Evolutionary conservation across 2,888 invertebrate genomes (phyloP), one percentile per base, ranked within the genome.

Genomic region (Brachyopa scutellaris): DNA sequence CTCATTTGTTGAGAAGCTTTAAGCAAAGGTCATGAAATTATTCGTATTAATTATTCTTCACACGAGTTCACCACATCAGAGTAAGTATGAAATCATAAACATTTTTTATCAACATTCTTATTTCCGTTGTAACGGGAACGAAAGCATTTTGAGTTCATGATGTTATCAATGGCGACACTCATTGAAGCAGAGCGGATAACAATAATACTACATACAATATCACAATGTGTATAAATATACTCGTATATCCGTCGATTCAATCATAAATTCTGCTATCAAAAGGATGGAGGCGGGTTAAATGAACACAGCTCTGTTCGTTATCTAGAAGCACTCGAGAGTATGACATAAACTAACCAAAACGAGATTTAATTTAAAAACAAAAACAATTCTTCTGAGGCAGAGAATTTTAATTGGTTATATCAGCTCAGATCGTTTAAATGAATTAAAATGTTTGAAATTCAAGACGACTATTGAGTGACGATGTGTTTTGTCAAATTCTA

Each of bases 111-210:
- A 51, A 15, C 9, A 51, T 40, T 31, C 42, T 31, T 40, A 40
- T 61, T 70, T 70, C 70, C 70, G 70, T 31, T 59, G 57, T 36
- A 47, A 36, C 2, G 23, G 19, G 36, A 33, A 13, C 19, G 8
- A 47, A 21, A 8, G 61, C 1, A 17, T 23, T 38, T 8, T 38
- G 47, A 49, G 69, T 70, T 70, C 70, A 70, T 23, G n/a, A 38
- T 61, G 51, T 51, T 70, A 70, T 70, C 70, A 36, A 61, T 33
- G 11, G 7, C 61, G 61, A 70, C 49, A 51, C 23, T 70, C 15
- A 42, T 51, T 61, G 8, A 47, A 13, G 21, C 17, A 8, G 19
- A 49, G 3, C 57, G 69, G 69, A 70, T 70, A 70, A 49, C 17
- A 51, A 40, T 8, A 3, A 40, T 6, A 11, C 19, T 8, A 5